Percentiles rank a stretch among this genome's conserved stretches.
These are phyloP conservation scores for Hycleus phaleratus DNA, from an alignment of 1,140 invertebrate genomes.

Conservation along the genomic window DNA sequence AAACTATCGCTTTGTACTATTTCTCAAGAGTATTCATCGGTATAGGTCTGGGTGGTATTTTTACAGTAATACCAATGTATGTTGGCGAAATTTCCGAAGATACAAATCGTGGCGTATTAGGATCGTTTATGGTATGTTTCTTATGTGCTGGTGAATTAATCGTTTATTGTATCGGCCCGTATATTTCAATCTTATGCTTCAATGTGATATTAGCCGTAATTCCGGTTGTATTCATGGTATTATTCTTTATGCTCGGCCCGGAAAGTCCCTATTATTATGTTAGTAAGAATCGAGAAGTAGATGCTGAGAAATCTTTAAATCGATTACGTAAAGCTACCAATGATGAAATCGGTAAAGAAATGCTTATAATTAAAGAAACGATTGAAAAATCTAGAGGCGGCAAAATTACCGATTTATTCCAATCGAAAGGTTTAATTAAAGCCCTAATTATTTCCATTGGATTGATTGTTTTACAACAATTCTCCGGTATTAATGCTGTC, in stretches of 20 bases:
- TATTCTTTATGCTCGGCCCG: slow-evolving; percentile 63
- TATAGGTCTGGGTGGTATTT: slow-evolving; percentile 60
- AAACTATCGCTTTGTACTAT: slow-evolving; percentile 65
- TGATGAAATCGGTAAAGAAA: slow-evolving; percentile 46
- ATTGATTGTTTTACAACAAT: slow-evolving; percentile 65
- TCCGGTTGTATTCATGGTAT: slow-evolving; percentile 54
- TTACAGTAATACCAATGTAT: slow-evolving; percentile 72
- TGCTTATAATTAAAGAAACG: slow-evolving; percentile 17
- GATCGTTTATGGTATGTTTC: slow-evolving; percentile 70
- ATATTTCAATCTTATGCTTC: slow-evolving; percentile 55
- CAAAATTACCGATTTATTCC: slow-evolving; percentile 50
- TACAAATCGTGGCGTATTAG: slow-evolving; percentile 63
- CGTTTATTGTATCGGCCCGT: slow-evolving; percentile 66
- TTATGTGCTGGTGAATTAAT: slow-evolving; percentile 66
- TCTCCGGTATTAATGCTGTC: slow-evolving; percentile 75
- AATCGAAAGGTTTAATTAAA: slow-evolving; percentile 47
- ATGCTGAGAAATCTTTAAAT: slow-evolving; percentile 53
- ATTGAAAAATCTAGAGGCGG: slow-evolving; percentile 34
- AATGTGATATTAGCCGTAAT: slow-evolving; percentile 51
- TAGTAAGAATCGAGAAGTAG: slow-evolving; percentile 48
- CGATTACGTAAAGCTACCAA: slow-evolving; percentile 47
- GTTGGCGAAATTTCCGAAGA: slow-evolving; percentile 77
- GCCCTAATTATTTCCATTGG: slow-evolving; percentile 61
- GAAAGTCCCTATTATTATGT: slow-evolving; percentile 70
- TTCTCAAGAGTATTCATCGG: slow-evolving; percentile 51